Base-by-base conservation (phyloP, 2,888 invertebrate species). In the Eupithecia subumbrata region DNA sequence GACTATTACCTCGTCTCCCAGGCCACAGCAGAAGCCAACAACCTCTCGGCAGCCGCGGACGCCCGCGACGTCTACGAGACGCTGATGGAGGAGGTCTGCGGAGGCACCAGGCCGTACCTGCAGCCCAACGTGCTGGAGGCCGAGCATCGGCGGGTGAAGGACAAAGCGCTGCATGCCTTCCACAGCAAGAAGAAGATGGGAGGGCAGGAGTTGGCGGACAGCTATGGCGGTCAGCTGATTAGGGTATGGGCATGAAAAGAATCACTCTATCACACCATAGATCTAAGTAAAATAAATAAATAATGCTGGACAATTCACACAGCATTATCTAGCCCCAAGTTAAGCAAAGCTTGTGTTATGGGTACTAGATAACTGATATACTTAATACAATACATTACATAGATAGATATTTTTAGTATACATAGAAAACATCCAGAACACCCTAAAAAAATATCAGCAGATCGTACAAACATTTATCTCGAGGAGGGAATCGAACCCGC, bases 11-110 rank as follows among this genome's bases (percentile, higher is more conserved):
- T 40, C 40, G n/a, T 30, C 60, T 52, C 45, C 14, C 69, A 77
- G 78, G 80, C 77, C 22, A 99, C 99, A 73, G 99, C 99, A 0
- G 99, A 99, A 95, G 99, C 99, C 2, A 99, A 99, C 92, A 99
- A 99, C 93, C 95, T 99, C 78, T 97, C 99, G 40, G 99, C 99
- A 1, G 98, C 99, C 37, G 98, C 98, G 0, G 97, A 97, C 84
- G 98, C 99, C 12, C 98, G 98, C 88, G 99, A 99, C 81, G 95
- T 97, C 74, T 99, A 99, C 93, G 96, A 96, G 78, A 96, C 96
- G 71, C 94, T 97, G 82, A 99, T 99, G 99, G 99, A 99, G 87
- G 97, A 97, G 85, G 97, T 98, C 56, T 99, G 99, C 89, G 99
- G 99, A 25, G 99, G 99, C 71, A 95, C 97, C 75, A 96, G 97